Evolutionary conservation across 2,888 invertebrate species (phyloP).

Genomic region (Aleiodes testaceus): DNA sequence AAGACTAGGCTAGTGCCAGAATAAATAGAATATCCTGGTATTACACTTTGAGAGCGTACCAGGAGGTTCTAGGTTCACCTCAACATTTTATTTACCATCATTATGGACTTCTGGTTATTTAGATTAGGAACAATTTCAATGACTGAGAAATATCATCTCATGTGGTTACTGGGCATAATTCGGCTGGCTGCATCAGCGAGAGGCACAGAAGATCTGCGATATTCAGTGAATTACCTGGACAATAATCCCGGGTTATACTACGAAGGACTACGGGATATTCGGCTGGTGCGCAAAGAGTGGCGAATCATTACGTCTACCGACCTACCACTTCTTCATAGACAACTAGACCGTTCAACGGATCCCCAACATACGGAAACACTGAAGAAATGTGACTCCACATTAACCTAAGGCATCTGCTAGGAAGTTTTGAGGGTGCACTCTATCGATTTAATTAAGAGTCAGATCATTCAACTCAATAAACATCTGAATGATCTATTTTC

Average conservation of each 20-base stretch:
- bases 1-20: neutral
- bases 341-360: neutral
- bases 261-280: neutral
- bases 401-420: neutral
- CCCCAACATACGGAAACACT: neutral
- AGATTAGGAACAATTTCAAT: too few species aligned
- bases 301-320: neutral
- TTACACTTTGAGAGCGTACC: too few species aligned
- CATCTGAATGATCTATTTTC: conserved; percentile 1
- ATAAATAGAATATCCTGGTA: neutral
- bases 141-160: too few species aligned
- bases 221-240: neutral
- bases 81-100: too few species aligned
- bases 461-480: neutral
- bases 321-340: neutral
- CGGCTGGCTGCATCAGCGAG: too few species aligned
- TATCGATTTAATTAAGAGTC: neutral
- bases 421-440: neutral
- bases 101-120: too few species aligned
- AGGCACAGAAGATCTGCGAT: neutral
- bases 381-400: neutral
- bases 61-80: too few species aligned
- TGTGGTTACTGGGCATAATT: too few species aligned
- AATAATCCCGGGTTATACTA: conserved; percentile 3
- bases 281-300: conserved; percentile 5